phyloP scores from a whole-genome alignment of 2,888 invertebrate genomes.

The Ornithoptera alexandrae region DNA sequence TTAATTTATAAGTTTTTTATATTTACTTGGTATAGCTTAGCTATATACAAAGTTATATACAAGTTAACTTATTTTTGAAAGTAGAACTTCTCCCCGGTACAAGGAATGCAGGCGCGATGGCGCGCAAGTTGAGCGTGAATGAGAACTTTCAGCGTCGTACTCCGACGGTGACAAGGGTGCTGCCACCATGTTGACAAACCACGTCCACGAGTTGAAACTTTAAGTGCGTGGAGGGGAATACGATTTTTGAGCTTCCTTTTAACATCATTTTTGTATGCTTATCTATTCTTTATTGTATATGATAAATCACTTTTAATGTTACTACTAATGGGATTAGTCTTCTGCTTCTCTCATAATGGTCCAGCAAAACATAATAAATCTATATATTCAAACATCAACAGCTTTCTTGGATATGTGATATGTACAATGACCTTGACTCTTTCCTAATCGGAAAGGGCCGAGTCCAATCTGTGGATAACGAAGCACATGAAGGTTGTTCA shows the following conservation, averaged over 20 bases:
- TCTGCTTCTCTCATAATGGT: no score
- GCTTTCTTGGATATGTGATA: no score
- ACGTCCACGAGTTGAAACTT: conserved; percentile 28
- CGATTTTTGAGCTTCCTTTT: background rate
- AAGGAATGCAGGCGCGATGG: conserved; percentile 20
- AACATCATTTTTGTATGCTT: background rate
- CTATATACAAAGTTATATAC: no score
- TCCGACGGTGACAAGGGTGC: conserved; percentile 24
- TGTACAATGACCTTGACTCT: no score
- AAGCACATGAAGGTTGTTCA: no score
- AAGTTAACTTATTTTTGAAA: background rate
- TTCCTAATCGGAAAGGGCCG: no score
- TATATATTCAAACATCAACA: no score
- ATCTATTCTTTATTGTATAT: background rate
- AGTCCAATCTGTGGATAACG: no score
- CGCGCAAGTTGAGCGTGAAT: conserved; percentile 28
- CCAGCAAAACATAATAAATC: no score
- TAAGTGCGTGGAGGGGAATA: conserved; percentile 10
- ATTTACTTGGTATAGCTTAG: no score
- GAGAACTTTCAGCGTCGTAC: conserved; percentile 28
- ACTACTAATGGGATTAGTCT: no score
- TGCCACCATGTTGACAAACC: conserved; percentile 29
- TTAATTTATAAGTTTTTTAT: no score
- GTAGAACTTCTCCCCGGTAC: background rate
- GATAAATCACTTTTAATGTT: background rate